A percentile compares a stretch with the other conserved stretches of the same genome.
These are phyloP conservation scores for Orcinus orca DNA, from an alignment of 2,113 vertebrate species.

Conservation along the genomic window DNA sequence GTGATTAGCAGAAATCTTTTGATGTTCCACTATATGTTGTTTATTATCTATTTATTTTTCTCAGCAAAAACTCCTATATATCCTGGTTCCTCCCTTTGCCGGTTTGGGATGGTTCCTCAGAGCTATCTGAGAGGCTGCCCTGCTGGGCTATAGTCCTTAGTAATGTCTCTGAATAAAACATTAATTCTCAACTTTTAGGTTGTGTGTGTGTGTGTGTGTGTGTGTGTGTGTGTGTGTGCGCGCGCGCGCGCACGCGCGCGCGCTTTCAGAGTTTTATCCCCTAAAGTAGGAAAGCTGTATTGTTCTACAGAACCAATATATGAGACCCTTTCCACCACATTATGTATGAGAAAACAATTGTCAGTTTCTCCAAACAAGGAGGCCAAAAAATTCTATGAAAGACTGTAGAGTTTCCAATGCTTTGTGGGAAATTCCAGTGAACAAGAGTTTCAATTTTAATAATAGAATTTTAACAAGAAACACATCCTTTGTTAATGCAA, in stretches of 20 bases:
- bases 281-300: not conserved
- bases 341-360: not conserved
- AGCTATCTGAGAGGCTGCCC: not conserved
- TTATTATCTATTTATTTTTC: too few relatives aligned
- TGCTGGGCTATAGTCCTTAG: not conserved
- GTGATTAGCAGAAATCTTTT: not conserved
- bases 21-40: too few relatives aligned
- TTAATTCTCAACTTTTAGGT: not conserved
- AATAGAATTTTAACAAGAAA: constrained; percentile 44
- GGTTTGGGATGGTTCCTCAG: not conserved
- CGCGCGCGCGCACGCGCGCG: rapidly evolving
- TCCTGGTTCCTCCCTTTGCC: not conserved
- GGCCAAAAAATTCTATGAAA: constrained; percentile 23
- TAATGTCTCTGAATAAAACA: not conserved
- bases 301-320: not conserved
- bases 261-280: not conserved
- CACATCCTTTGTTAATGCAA: not conserved
- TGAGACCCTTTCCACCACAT: not conserved
- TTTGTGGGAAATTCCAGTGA: constrained; percentile 50
- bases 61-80: not conserved
- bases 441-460: constrained; percentile 44
- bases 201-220: not conserved
- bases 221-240: not conserved
- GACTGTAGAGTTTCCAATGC: not conserved
- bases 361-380: constrained; percentile 22